Percentiles rank a stretch among this genome's conserved stretches.
Evolutionary conservation across 1,140 invertebrate species (phyloP).

Genomic region (Antheraea pernyi): DNA sequence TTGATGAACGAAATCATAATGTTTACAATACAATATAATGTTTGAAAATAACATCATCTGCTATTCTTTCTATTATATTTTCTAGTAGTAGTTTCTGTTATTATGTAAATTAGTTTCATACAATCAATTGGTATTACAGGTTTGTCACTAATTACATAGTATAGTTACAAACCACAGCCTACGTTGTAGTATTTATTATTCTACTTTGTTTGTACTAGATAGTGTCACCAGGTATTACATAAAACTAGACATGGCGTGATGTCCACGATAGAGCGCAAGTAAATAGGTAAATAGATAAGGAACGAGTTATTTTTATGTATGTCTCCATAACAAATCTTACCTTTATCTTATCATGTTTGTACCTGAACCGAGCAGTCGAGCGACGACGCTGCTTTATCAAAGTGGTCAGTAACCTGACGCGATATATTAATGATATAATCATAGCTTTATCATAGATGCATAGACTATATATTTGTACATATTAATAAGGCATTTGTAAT

Average conservation of each 20-base stretch:
- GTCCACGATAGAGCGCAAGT: background rate
- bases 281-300: slow-evolving; percentile 3
- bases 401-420: background rate
- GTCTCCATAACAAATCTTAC: background rate
- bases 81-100: too few species aligned
- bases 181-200: background rate
- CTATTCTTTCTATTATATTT: too few species aligned
- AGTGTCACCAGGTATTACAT: background rate
- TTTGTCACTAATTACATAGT: too few species aligned
- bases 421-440: background rate
- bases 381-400: background rate
- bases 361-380: background rate
- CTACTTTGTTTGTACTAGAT: background rate
- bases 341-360: background rate
- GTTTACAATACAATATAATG: too few species aligned
- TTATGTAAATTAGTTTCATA: too few species aligned
- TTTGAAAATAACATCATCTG: too few species aligned
- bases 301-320: slow-evolving; percentile 1
- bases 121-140: too few species aligned
- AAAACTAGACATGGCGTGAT: background rate
- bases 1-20: too few species aligned
- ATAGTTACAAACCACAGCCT: too few species aligned
- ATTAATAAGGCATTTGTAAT: too few species aligned
- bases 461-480: too few species aligned
- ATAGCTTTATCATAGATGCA: background rate